Percentiles rank a stretch among this genome's conserved stretches.
These are phyloP conservation scores for Isichthys henryi DNA, from an alignment of 2,113 vertebrate genomes.

Conservation along the genomic window DNA sequence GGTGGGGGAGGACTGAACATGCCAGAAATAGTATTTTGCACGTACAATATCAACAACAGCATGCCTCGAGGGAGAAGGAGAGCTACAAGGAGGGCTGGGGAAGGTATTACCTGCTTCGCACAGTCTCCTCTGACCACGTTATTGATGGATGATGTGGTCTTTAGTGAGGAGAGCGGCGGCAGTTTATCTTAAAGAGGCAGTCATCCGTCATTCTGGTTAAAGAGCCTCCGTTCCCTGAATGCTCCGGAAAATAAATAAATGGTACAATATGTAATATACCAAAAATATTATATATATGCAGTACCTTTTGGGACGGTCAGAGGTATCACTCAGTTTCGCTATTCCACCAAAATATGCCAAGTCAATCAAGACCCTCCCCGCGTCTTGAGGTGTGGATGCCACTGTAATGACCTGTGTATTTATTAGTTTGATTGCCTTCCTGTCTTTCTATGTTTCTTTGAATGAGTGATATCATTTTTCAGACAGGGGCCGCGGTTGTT, in stretches of 20 bases:
- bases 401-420: neutral
- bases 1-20: neutral
- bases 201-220: neutral
- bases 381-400: neutral
- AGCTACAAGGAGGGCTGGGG: neutral
- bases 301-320: neutral
- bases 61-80: neutral
- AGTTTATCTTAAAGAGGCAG: conserved; percentile 5
- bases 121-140: neutral
- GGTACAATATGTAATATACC: neutral
- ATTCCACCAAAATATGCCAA: neutral
- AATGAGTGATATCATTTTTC: neutral
- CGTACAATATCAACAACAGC: conserved; percentile 1
- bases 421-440: neutral
- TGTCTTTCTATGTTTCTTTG: neutral
- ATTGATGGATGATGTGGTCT: conserved; percentile 12
- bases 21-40: neutral
- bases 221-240: neutral
- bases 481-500: neutral
- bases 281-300: neutral
- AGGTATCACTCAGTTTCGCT: neutral
- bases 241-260: neutral
- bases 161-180: neutral
- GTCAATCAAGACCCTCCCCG: neutral
- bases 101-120: neutral